Evolutionary conservation across 1,140 invertebrate species (phyloP).

Genomic region (Pollicipes pollicipes): DNA sequence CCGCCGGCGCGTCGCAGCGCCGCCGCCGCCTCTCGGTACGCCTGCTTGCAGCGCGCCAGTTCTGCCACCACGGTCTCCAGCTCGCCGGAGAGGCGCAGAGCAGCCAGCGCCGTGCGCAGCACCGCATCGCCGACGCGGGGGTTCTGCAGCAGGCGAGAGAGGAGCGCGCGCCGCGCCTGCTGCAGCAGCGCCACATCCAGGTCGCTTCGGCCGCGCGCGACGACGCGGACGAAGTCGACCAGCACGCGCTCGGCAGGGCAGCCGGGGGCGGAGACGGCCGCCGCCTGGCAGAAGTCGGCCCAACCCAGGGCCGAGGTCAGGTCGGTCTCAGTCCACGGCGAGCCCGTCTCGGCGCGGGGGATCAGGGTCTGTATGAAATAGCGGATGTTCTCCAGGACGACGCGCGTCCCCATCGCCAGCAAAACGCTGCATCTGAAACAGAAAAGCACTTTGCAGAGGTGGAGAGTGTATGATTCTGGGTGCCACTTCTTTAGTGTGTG

Average conservation of each 20-base stretch:
- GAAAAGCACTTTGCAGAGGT: too few species aligned
- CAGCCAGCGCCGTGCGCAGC: neutral
- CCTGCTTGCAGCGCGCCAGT: neutral
- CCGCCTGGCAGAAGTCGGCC: neutral
- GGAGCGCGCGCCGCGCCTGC: neutral
- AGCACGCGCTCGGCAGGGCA: neutral
- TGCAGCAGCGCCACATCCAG: neutral
- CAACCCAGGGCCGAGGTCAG: neutral
- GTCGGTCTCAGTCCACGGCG: neutral
- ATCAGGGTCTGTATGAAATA: neutral
- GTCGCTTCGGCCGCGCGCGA: neutral
- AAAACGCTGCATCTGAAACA: too few species aligned
- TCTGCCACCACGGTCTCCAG: neutral
- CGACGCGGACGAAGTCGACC: neutral
- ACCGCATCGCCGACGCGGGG: neutral
- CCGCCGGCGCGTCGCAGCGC: neutral
- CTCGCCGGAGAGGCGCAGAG: neutral
- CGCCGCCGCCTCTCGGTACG: neutral
- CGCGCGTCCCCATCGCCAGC: neutral
- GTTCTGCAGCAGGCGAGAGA: neutral
- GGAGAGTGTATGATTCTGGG: too few species aligned
- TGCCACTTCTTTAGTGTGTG: too few species aligned
- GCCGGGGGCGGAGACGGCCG: too few species aligned
- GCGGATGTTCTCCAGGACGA: neutral
- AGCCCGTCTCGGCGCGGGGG: neutral